Percentiles rank a stretch among this genome's conserved stretches.
Evolutionary conservation across 2,888 invertebrate genomes (phyloP).

Genomic region (Campaea margaritaria): DNA sequence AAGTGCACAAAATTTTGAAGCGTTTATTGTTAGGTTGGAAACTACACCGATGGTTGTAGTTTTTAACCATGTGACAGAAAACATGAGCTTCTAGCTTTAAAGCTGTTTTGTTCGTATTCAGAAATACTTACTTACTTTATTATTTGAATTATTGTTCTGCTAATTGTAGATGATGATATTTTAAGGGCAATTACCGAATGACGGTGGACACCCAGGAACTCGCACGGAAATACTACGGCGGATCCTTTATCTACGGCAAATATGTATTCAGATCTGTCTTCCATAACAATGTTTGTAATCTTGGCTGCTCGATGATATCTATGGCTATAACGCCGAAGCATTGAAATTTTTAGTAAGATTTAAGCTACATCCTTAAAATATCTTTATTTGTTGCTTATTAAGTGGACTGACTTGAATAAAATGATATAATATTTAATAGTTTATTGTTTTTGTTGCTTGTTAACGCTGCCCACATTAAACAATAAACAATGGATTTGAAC

Average conservation of each 20-base stretch:
- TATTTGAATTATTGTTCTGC: neutral
- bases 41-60: too few relatives aligned
- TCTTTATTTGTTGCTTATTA: too few relatives aligned
- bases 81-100: too few relatives aligned
- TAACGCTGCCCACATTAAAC: too few relatives aligned
- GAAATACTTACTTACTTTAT: neutral
- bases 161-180: slow-evolving; percentile 6
- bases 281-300: slow-evolving; percentile 42
- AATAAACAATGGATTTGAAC: too few relatives aligned
- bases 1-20: too few relatives aligned
- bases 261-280: slow-evolving; percentile 52
- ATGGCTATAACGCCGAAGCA: neutral
- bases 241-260: slow-evolving; percentile 58
- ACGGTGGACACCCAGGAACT: slow-evolving; percentile 49
- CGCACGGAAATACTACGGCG: slow-evolving; percentile 54
- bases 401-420: too few relatives aligned
- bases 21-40: too few relatives aligned
- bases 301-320: slow-evolving; percentile 23
- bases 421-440: too few relatives aligned
- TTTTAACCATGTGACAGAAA: too few relatives aligned
- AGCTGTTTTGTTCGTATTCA: too few relatives aligned
- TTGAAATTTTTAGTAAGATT: neutral
- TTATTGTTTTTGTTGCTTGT: too few relatives aligned
- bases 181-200: slow-evolving; percentile 55
- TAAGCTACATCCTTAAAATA: neutral